Evolutionary conservation across 1,140 invertebrate genomes (phyloP), one percentile per base, ranked within the genome.

Genomic region (Macrotrachela quadricornifera): DNA sequence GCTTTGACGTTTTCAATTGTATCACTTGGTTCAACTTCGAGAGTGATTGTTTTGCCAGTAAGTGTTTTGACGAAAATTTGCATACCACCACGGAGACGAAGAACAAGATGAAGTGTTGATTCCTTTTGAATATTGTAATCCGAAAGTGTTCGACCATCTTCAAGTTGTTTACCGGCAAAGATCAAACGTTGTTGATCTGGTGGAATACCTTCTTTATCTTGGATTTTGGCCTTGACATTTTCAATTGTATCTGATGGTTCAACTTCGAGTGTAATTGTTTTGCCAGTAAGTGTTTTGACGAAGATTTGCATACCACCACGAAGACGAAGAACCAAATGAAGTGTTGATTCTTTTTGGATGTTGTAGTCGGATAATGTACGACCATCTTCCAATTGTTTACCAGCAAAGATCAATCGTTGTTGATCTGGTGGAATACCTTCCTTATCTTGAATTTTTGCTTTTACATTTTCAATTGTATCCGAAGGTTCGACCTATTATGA

Each of bases 51-150:
- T 73, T 88, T 91, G 55, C 85, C 85, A 62, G 84, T 87, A 36
- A 87, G 75, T 63, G 83, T 82, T 79, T 79, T 83, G 76, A 74
- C 83, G 75, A 88, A 88, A 62, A 88, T 87, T 76, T 90, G 85
- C 85, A 88, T 88, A 15, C 81, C 81, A 68, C 81, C 78, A 60
- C 78, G 67, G 38, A 79, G 71, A 66, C 77, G 72, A 44, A 79
- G 67, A 15, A 78, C 76, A 61, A 79, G 62, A 62, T 79, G 77
- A 39, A 80, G 70, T 14, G 78, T 80, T 0, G 78, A 78, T 61
- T 79, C 78, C 74, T 80, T 78, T 51, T 80, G 78, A 53, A 80
- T 80, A 55, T 79, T 80, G 59, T 80, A 61, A 76, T 81, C 59
- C 76, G 79, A 79, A 76, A 82, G 79, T 37, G 69, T 74, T 68